These are phyloP conservation scores for Cariama cristata DNA, from an alignment of 2,113 vertebrate genomes.

Conservation along the genomic window DNA sequence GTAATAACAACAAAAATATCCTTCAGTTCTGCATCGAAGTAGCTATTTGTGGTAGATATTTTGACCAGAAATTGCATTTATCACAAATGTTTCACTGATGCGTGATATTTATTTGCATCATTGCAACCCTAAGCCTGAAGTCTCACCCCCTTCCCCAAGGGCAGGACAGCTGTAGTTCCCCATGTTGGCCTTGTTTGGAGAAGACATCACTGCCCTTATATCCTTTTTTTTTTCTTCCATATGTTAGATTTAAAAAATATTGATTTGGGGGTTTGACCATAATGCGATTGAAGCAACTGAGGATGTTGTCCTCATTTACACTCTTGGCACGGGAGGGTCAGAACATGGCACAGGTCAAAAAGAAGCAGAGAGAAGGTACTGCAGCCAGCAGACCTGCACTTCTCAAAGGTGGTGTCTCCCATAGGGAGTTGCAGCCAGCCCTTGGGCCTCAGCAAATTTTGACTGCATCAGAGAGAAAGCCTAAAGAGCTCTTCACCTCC, in stretches of 20 bases:
- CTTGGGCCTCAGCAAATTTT: constrained; percentile 23
- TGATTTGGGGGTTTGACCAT: neutral
- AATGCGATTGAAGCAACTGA: neutral
- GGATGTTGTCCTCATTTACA: neutral
- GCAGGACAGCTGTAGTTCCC: neutral
- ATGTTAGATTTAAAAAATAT: neutral
- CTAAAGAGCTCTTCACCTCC: constrained; percentile 44
- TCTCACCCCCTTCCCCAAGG: neutral
- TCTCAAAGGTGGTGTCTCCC: constrained; percentile 31
- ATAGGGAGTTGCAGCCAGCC: neutral
- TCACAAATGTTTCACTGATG: neutral
- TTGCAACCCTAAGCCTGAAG: neutral
- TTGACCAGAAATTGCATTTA: neutral
- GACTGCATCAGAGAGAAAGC: constrained; percentile 16
- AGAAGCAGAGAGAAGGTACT: neutral
- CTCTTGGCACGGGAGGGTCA: fast-evolving
- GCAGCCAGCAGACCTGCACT: neutral
- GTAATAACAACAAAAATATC: neutral
- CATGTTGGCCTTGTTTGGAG: neutral
- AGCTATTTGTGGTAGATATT: neutral
- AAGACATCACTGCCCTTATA: fast-evolving
- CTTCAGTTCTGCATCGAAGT: neutral
- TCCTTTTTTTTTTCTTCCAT: neutral
- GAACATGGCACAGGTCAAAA: neutral
- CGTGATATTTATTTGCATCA: neutral